phyloP scores from a whole-genome alignment of 2,113 vertebrate species.

The Nettapus auritus region DNA sequence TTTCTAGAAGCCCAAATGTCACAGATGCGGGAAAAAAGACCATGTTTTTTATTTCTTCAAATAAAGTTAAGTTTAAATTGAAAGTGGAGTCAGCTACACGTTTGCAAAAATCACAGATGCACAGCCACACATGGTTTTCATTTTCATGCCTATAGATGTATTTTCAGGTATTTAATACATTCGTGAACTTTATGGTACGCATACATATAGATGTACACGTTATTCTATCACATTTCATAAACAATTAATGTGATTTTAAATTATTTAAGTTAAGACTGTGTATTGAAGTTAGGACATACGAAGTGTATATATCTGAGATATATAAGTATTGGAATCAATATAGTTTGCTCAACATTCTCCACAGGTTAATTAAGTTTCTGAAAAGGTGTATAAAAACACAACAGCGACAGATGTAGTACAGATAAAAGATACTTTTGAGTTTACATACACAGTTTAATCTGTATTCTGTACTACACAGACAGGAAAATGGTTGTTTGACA shows the following conservation, averaged over 20 bases:
- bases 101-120: not conserved
- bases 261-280: not conserved
- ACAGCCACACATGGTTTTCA: not conserved
- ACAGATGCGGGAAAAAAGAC: fast-evolving
- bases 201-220: not conserved
- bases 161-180: not conserved
- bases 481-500: not conserved
- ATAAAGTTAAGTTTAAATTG: not conserved
- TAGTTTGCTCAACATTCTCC: not conserved
- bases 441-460: not conserved
- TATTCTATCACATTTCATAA: not conserved
- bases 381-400: not conserved
- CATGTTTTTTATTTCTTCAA: not conserved
- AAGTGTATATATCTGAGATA: not conserved
- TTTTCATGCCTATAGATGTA: not conserved
- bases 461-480: not conserved
- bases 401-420: not conserved
- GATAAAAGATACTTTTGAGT: not conserved
- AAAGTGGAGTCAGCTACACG: not conserved
- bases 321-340: not conserved
- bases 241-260: not conserved
- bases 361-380: not conserved
- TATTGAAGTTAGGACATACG: not conserved
- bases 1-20: not conserved
- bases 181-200: not conserved